Evolutionary conservation across 2,888 invertebrate species (phyloP).

Genomic region (Scelioninae gen. 1): DNA sequence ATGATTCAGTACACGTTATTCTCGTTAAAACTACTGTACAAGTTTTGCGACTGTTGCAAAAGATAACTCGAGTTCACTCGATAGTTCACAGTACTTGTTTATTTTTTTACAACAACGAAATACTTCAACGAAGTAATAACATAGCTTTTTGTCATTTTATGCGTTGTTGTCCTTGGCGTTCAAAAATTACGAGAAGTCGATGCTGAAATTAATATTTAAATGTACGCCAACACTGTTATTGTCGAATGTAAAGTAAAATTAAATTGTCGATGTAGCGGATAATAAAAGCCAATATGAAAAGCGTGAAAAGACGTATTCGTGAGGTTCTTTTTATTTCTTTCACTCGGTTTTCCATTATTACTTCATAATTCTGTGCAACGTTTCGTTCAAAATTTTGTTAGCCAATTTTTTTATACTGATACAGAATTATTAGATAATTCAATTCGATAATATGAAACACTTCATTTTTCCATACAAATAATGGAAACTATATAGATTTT

Average conservation of each 20-base stretch:
- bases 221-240: conserved; percentile 8
- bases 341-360: too few relatives aligned
- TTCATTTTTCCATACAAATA: too few relatives aligned
- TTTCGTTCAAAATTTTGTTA: too few relatives aligned
- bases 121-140: conserved; percentile 24
- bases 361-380: too few relatives aligned
- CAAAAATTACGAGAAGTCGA: conserved; percentile 11
- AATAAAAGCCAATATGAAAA: conserved; percentile 40
- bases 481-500: too few relatives aligned
- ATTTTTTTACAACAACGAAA: conserved; percentile 24
- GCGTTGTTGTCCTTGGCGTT: not conserved
- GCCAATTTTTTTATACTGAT: too few relatives aligned
- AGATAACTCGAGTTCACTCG: conserved; percentile 26
- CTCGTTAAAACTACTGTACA: not conserved
- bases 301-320: conserved; percentile 15
- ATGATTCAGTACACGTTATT: conserved; percentile 13
- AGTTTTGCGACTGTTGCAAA: not conserved
- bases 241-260: conserved; percentile 34
- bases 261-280: conserved; percentile 32
- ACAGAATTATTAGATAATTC: too few relatives aligned
- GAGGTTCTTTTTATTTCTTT: not conserved
- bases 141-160: conserved; percentile 8
- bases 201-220: conserved; percentile 41
- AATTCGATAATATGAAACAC: too few relatives aligned
- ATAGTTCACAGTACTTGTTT: conserved; percentile 15